Conservation (phyloP, 2,888 invertebrate species). For the Erynnis tages region DNA sequence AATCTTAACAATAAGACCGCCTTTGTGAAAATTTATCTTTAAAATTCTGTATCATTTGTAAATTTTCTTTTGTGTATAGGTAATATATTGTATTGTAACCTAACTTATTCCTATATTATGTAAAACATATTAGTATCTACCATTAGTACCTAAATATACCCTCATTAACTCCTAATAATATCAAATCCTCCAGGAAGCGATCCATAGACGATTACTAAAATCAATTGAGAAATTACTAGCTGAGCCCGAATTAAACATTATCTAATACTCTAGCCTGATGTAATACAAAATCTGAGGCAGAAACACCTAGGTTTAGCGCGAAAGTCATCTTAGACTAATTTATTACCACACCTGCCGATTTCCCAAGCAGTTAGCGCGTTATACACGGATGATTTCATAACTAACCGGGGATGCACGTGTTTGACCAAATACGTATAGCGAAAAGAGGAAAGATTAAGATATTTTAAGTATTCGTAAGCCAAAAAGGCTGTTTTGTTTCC, state of each 20-base stretch:
- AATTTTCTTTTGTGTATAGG: no score
- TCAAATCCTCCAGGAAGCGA: no score
- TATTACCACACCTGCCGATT: slow-evolving; percentile 27
- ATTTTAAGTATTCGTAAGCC: no score
- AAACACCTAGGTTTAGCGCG: slow-evolving; percentile 18
- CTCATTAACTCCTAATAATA: no score
- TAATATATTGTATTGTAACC: no score
- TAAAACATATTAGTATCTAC: no score
- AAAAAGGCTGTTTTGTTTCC: no score
- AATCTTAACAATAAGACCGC: no score
- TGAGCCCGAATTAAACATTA: slow-evolving; percentile 1
- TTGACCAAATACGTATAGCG: background rate
- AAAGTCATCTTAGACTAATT: slow-evolving; percentile 26
- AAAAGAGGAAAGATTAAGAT: background rate
- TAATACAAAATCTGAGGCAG: slow-evolving; percentile 12
- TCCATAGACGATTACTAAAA: background rate
- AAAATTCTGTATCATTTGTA: no score
- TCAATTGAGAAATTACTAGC: background rate
- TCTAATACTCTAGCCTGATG: slow-evolving; percentile 7
- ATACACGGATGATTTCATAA: slow-evolving; percentile 27
- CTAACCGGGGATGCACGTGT: background rate
- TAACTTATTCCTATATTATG: no score
- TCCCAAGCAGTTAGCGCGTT: slow-evolving; percentile 26
- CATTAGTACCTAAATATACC: no score
- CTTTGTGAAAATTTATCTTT: no score